Evolutionary conservation across 2,888 invertebrate species (phyloP), one percentile per base, ranked within the genome.

Genomic region (Ectemnius cavifrons): DNA sequence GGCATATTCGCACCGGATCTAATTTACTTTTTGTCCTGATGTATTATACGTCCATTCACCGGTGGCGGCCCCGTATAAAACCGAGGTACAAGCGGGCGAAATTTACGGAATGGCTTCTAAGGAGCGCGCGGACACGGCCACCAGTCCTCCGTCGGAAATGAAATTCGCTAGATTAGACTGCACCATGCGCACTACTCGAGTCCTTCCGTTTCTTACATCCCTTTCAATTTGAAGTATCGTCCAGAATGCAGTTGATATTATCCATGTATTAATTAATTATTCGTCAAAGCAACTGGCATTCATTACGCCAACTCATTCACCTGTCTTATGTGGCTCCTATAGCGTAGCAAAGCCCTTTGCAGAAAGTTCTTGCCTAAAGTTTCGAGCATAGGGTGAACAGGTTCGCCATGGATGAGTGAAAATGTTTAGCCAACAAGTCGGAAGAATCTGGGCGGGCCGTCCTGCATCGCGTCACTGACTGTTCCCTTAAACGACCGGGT

Each of bases 371-470:
- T 76, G 76, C 69, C 59, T 73, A 76, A 77, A 76, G 69, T 73
- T 77, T 67, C 73, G 65, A 70, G 70, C 67, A 73, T 76, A 23
- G 76, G 8, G 23, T 23, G 69, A 67, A 65, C 59, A 70, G 67
- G 66, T 65, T 60, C 72, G 68, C 65, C 79, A 67, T 61, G 77
- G 72, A 81, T 69, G 78, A 76, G 69, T 60, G 67, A 71, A 78
- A 81, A 82, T 82, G 82, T 81, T 81, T 82, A 81, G 67, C 65
- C 73, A 78, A 77, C 75, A 82, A 80, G 82, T 82, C 82, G 78
- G 75, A 80, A 82, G 80, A 52, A 14, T 52, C 16, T 78, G 73
- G 67, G 63, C 58, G 69, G 75, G 61, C 72, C 70, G 65, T 74
- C 71, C 71, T 56, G 20, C 63, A 52, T 61, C 64, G 18, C 67